Evolutionary conservation across 2,888 invertebrate species (phyloP).

Genomic region (Liopterus haemorrhoidalis): DNA sequence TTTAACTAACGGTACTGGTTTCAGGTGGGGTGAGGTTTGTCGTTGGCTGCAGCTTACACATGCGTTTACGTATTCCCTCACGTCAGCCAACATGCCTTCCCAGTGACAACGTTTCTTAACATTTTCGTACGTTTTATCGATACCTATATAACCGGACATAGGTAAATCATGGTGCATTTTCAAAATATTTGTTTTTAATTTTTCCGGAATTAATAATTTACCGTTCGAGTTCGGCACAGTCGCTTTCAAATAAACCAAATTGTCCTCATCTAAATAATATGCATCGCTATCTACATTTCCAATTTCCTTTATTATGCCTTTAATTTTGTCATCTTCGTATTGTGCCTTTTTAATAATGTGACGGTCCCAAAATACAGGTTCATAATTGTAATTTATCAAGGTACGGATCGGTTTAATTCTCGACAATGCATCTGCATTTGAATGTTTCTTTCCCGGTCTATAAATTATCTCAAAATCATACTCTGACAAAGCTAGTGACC

Average conservation of each 20-base stretch:
- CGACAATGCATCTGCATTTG: constrained; percentile 26
- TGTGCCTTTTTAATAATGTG: not conserved
- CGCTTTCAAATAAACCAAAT: constrained; percentile 4
- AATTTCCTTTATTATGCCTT: not conserved
- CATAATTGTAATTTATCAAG: not conserved
- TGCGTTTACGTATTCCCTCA: constrained; percentile 22
- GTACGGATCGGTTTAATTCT: constrained; percentile 12
- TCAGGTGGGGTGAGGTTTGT: constrained; percentile 19
- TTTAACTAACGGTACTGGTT: not conserved
- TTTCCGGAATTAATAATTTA: not conserved
- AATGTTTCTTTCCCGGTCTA: constrained; percentile 25
- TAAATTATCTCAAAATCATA: constrained; percentile 25
- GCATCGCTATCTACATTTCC: not conserved
- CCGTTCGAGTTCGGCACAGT: not conserved
- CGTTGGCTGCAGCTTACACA: constrained; percentile 25
- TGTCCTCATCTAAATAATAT: constrained; percentile 12
- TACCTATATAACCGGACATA: constrained; percentile 29
- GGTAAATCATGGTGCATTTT: constrained; percentile 25
- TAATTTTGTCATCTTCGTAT: constrained; percentile 1
- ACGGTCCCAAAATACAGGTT: constrained; percentile 3
- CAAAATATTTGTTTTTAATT: constrained; percentile 3
- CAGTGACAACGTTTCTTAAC: constrained; percentile 25
- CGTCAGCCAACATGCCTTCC: constrained; percentile 23
- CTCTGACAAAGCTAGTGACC: constrained; percentile 24
- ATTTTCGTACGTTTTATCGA: constrained; percentile 26